These are phyloP conservation scores for Python bivittatus DNA, from an alignment of 2,113 vertebrate species.

Conservation along the genomic window DNA sequence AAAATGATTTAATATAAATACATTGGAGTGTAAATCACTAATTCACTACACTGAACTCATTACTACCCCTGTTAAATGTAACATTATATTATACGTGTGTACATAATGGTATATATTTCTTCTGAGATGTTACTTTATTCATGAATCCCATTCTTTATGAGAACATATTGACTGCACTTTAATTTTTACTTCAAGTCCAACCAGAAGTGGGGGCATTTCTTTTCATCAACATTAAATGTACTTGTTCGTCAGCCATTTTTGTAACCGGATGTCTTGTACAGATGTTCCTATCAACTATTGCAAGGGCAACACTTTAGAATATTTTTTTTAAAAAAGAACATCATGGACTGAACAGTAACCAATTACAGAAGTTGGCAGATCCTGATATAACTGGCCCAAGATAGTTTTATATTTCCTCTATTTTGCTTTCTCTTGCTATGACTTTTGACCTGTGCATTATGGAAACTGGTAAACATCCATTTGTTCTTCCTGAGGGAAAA, in stretches of 20 bases:
- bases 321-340: constrained; percentile 6
- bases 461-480: neutral
- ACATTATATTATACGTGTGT: neutral
- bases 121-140: neutral
- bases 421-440: constrained; percentile 17
- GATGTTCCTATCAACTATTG: constrained; percentile 18
- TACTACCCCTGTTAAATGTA: neutral
- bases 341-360: neutral
- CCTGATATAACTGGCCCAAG: neutral
- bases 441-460: neutral
- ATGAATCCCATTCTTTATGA: constrained; percentile 11
- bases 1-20: neutral
- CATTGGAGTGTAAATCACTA: neutral
- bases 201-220: neutral
- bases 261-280: constrained; percentile 18
- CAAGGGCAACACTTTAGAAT: constrained; percentile 9
- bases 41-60: neutral
- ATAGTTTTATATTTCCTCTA: constrained; percentile 6
- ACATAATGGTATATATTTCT: neutral
- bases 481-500: neutral
- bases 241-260: constrained; percentile 28
- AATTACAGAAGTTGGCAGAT: constrained; percentile 12
- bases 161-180: neutral
- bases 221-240: constrained; percentile 19
- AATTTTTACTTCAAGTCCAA: constrained; percentile 20